Evolutionary conservation across 2,797 vertebrate species (phyloP).

Genomic region (Sebastes itinus): DNA sequence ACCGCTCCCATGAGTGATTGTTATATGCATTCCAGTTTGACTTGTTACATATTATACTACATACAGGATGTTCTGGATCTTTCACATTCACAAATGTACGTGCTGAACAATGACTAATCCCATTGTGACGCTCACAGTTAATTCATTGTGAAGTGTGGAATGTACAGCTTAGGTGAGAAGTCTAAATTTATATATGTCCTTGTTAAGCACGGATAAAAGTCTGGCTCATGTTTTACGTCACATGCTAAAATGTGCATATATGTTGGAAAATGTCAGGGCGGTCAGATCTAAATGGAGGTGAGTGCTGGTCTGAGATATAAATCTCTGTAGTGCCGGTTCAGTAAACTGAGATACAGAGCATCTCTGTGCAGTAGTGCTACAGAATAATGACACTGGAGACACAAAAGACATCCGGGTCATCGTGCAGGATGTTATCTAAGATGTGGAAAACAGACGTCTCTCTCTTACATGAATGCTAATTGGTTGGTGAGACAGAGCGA

Average conservation of each 20-base stretch:
- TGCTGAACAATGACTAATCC: slow-evolving; percentile 19
- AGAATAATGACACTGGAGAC: slow-evolving; percentile 10
- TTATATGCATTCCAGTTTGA: slow-evolving; percentile 23
- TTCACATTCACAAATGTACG: slow-evolving; percentile 24
- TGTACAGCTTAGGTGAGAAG: slow-evolving; percentile 27
- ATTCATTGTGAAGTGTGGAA: slow-evolving; percentile 34
- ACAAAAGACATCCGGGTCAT: slow-evolving; percentile 13
- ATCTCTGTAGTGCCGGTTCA: slow-evolving; percentile 27
- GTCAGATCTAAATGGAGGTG: background rate
- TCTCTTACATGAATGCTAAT: slow-evolving; percentile 30
- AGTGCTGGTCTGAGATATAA: slow-evolving; percentile 34
- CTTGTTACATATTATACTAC: slow-evolving; percentile 1
- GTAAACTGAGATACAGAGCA: background rate
- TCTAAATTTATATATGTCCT: slow-evolving; percentile 1
- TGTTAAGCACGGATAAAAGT: background rate
- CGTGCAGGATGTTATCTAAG: slow-evolving; percentile 18
- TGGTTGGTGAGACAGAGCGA: slow-evolving; percentile 11
- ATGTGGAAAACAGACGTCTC: slow-evolving; percentile 32
- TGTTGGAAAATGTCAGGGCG: slow-evolving; percentile 10
- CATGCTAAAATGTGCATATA: background rate
- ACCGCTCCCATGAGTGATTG: slow-evolving; percentile 8
- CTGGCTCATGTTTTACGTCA: background rate
- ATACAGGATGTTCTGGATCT: background rate
- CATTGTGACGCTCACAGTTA: background rate
- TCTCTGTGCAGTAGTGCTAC: background rate